Conservation (phyloP, 2,888 invertebrate genomes). For the Hyposoter didymator region DNA sequence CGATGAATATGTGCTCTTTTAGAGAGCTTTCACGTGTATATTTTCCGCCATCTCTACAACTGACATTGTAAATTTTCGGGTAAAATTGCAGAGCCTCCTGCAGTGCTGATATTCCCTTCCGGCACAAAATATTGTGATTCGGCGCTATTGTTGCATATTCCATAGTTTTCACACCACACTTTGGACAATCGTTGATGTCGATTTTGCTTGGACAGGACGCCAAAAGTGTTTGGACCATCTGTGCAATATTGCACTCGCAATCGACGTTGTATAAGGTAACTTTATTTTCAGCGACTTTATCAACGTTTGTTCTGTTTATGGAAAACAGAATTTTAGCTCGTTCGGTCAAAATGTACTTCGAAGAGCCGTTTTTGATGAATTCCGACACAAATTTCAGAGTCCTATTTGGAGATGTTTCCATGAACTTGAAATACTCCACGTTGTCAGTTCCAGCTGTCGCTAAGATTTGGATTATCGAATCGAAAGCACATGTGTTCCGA, state of each 20-base stretch:
- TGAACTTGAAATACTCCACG: slow-evolving; percentile 39
- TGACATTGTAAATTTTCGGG: too few species aligned
- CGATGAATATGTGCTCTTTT: too few species aligned
- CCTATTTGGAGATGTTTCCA: slow-evolving; percentile 29
- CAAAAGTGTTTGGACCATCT: slow-evolving; percentile 15
- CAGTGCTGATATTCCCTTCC: slow-evolving; percentile 27
- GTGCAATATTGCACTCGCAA: slow-evolving; percentile 35
- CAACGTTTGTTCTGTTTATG: slow-evolving; percentile 24
- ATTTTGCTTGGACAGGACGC: slow-evolving; percentile 22
- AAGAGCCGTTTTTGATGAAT: slow-evolving; percentile 36
- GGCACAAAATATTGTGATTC: slow-evolving; percentile 11
- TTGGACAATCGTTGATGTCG: slow-evolving; percentile 23
- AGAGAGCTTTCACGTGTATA: too few species aligned
- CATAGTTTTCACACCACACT: slow-evolving; percentile 12
- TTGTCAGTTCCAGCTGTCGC: slow-evolving; percentile 46
- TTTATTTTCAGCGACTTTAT: slow-evolving; percentile 13
- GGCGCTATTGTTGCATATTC: slow-evolving; percentile 19
- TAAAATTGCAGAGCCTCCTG: background rate
- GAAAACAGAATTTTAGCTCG: slow-evolving; percentile 33
- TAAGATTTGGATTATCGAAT: slow-evolving; percentile 48
- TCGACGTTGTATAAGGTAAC: slow-evolving; percentile 35
- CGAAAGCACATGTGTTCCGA: slow-evolving; percentile 43
- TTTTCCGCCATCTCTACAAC: too few species aligned
- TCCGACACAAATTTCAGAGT: slow-evolving; percentile 43
- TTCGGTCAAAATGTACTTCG: slow-evolving; percentile 31